These are phyloP conservation scores for Cephus sareptanus DNA, from an alignment of 2,888 invertebrate genomes.

Conservation along the genomic window DNA sequence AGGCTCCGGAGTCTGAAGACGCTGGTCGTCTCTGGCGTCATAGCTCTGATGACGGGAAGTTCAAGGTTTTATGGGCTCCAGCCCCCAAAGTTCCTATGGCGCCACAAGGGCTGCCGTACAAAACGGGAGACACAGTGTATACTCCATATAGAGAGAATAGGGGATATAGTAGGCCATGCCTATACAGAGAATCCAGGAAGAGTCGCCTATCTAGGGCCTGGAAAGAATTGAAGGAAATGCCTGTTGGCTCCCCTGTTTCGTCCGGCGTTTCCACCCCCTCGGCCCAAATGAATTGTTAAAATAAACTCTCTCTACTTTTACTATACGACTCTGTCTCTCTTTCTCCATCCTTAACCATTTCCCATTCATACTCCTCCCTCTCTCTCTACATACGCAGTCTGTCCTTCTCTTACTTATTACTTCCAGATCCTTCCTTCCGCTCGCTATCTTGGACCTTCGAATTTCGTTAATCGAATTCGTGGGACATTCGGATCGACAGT, in stretches of 20 bases:
- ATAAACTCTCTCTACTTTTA: too few relatives aligned
- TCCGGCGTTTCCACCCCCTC: not conserved
- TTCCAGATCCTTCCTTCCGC: not conserved
- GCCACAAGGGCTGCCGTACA: slow-evolving; percentile 19
- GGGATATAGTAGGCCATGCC: too few relatives aligned
- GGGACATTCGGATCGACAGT: too few relatives aligned
- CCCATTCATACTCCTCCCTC: not conserved
- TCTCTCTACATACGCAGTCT: not conserved
- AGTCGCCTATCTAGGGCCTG: not conserved
- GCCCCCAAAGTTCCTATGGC: slow-evolving; percentile 18
- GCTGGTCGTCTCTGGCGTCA: slow-evolving; percentile 18
- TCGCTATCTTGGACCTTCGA: not conserved
- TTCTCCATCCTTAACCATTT: not conserved
- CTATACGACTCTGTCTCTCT: too few relatives aligned
- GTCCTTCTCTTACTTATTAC: too few relatives aligned
- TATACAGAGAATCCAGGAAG: not conserved
- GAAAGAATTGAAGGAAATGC: not conserved
- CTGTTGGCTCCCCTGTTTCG: not conserved
- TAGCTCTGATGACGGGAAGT: slow-evolving; percentile 33
- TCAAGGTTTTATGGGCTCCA: slow-evolving; percentile 36
- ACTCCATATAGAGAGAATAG: too few relatives aligned
- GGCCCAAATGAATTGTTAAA: not conserved
- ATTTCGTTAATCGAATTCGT: not conserved
- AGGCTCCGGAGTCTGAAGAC: too few relatives aligned
- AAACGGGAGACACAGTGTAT: too few relatives aligned